Evolutionary conservation across 2,797 vertebrate species (phyloP).

Genomic region (Champsocephalus gunnari): DNA sequence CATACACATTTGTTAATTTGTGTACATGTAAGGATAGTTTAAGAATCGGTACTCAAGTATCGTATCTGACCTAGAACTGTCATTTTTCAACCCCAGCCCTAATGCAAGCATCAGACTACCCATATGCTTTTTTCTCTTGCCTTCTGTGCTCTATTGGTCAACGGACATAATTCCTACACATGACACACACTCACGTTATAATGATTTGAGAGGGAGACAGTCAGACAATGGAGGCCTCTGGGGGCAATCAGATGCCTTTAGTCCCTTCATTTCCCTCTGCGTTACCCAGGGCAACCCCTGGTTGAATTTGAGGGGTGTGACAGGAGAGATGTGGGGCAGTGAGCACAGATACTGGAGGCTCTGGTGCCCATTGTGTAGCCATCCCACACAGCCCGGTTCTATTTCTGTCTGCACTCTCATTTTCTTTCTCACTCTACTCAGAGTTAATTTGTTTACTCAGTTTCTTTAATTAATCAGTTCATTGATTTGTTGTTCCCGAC

Average conservation of each 20-base stretch:
- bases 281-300: conserved; percentile 34
- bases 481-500: conserved; percentile 36
- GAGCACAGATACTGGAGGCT: conserved; percentile 42
- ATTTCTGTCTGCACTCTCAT: conserved; percentile 64
- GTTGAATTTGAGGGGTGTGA: conserved; percentile 41
- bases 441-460: conserved; percentile 12
- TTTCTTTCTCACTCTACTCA: conserved; percentile 22
- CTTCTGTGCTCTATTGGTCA: too few relatives aligned
- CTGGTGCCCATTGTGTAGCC: conserved; percentile 62
- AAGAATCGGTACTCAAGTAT: too few relatives aligned
- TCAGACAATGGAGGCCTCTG: conserved; percentile 3
- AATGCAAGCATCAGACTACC: too few relatives aligned
- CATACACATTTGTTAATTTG: neutral
- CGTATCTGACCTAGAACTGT: too few relatives aligned
- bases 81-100: too few relatives aligned
- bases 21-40: neutral
- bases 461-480: conserved; percentile 43
- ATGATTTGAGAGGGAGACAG: neutral
- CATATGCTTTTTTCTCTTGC: too few relatives aligned
- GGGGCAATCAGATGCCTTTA: neutral
- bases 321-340: conserved; percentile 40
- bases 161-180: conserved; percentile 11
- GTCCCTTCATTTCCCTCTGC: neutral
- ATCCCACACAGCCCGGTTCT: conserved; percentile 59
- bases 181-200: conserved; percentile 10